A percentile compares a stretch with the other conserved stretches of the same genome.
These are phyloP conservation scores for Pyrgilauda ruficollis DNA, from an alignment of 2,113 vertebrate genomes.

Conservation along the genomic window DNA sequence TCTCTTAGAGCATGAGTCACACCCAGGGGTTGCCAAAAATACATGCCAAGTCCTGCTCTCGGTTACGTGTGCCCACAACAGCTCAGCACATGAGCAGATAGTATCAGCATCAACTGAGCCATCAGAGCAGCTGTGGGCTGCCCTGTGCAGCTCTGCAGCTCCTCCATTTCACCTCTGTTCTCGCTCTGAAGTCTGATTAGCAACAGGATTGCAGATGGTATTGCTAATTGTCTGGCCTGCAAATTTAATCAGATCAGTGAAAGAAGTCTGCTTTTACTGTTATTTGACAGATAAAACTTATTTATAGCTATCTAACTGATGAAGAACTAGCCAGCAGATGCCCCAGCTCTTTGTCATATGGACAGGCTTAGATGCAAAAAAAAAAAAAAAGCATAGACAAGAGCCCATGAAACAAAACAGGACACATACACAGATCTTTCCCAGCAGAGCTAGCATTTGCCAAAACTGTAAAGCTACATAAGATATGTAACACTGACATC, in stretches of 20 bases:
- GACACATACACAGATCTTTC: background rate
- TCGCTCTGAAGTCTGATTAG: background rate
- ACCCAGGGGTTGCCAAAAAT: background rate
- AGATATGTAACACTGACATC: slow-evolving; percentile 62
- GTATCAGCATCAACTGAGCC: background rate
- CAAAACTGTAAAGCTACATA: background rate
- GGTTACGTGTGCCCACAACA: background rate
- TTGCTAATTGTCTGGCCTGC: background rate
- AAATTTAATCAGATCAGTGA: background rate
- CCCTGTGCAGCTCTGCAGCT: background rate
- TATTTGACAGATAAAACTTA: background rate
- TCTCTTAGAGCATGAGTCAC: slow-evolving; percentile 29
- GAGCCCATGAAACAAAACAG: background rate
- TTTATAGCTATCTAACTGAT: background rate
- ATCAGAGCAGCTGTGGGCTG: rapidly evolving
- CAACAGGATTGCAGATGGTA: background rate
- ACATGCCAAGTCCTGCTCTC: background rate
- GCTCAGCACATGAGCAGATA: background rate
- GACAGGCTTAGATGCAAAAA: background rate
- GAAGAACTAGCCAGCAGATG: background rate
- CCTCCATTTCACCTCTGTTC: background rate
- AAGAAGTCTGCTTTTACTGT: background rate
- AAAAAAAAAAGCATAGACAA: background rate
- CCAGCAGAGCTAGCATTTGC: background rate
- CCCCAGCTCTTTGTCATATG: background rate